Conservation (phyloP, 2,797 vertebrate genomes). For the Garrulus glandarius region DNA sequence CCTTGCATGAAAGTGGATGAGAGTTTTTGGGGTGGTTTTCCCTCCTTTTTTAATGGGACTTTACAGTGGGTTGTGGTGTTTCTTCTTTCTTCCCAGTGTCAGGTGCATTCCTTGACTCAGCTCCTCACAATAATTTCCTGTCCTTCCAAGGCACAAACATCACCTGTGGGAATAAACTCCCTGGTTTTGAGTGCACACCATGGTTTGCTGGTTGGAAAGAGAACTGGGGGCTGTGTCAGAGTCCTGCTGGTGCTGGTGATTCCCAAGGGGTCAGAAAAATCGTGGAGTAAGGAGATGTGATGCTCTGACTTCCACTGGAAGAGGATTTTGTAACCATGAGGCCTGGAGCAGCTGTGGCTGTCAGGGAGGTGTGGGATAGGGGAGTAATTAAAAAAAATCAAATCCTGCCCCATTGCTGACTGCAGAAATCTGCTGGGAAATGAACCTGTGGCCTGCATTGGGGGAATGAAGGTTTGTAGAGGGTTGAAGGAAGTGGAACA, state of each 20-base stretch:
- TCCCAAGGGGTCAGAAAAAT: not conserved
- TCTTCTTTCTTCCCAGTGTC: not conserved
- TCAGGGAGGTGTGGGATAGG: not conserved
- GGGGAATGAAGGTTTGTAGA: not conserved
- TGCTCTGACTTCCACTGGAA: not conserved
- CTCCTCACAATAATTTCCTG: not conserved
- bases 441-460: not conserved
- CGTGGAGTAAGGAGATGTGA: accelerated
- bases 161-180: not conserved
- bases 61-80: not conserved
- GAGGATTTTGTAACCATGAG: not conserved
- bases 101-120: not conserved
- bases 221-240: not conserved
- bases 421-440: not conserved
- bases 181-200: accelerated
- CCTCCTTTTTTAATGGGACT: not conserved
- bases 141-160: not conserved
- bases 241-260: not conserved
- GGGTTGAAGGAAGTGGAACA: not conserved
- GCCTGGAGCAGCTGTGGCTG: not conserved
- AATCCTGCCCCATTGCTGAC: not conserved
- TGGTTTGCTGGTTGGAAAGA: not conserved
- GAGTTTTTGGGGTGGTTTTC: not conserved
- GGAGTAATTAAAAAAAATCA: not conserved
- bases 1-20: not conserved